A percentile compares a stretch with the other conserved stretches of the same genome.
phyloP scores from a whole-genome alignment of 2,113 vertebrate genomes.

The Prionailurus viverrinus region DNA sequence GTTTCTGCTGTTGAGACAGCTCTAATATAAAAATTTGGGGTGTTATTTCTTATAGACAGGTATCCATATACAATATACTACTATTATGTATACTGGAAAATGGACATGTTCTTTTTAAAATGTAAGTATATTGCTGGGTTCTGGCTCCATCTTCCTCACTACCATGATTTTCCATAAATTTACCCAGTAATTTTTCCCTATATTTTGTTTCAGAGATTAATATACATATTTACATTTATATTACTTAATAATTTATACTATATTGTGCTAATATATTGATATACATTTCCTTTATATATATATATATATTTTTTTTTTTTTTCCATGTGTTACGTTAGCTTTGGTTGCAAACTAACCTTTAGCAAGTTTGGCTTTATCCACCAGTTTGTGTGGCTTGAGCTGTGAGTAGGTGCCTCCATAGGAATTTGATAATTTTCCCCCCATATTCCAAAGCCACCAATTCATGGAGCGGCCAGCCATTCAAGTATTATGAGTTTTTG shows the following conservation, averaged over 20 bases:
- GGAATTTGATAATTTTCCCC: neutral
- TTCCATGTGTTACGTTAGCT: neutral
- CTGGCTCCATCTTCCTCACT: neutral
- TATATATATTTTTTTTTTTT: too few species aligned
- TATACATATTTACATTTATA: neutral
- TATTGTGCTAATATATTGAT: neutral
- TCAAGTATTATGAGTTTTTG: neutral
- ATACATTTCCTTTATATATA: neutral
- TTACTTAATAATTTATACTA: neutral
- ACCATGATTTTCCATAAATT: neutral
- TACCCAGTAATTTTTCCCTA: neutral
- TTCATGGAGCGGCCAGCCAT: neutral
- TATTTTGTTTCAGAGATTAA: neutral
- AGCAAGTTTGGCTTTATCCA: neutral
- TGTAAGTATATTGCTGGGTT: neutral
- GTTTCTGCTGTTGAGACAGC: neutral
- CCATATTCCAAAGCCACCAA: neutral
- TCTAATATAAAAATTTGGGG: neutral
- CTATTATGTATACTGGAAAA: neutral
- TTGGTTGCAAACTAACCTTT: constrained; percentile 16
- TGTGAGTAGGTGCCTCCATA: neutral
- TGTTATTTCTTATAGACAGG: neutral
- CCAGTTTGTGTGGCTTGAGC: neutral
- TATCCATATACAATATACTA: neutral
- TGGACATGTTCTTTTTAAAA: neutral